Evolutionary conservation across 37 sponge, comb jelly and placozoan species (phyloP), one percentile per base, ranked within the genome.

Genomic region (Amphimedon queenslandica): DNA sequence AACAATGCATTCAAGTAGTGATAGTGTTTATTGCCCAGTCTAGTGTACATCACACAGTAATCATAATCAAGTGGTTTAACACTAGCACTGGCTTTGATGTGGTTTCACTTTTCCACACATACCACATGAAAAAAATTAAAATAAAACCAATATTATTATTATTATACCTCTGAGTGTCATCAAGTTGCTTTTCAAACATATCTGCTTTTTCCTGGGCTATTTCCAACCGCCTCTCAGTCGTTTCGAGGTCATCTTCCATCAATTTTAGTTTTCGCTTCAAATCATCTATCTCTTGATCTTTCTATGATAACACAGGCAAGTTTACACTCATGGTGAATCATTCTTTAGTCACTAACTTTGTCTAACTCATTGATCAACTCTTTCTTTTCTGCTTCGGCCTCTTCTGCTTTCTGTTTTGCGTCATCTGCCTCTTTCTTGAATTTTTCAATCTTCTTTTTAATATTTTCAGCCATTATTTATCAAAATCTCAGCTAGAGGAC

Each of bases 181-280:
- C 53, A 8, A 47, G 53, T 47, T 47, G 53, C 53, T 47, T 47
- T 47, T 47, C 53, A 18, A 13, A 8, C 8, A 47, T 47, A 13
- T 47, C 53, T 18, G 53, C 53, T 18, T 13, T 8, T 13, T 47
- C 53, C 53, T 47, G 53, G 13, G 53, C 53, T 47, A 47, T 25
- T n/a, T 11, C 61, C 23, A 60, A 5, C 40, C 41, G 51, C 11
- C 80, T 78, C 33, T 90, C 90, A 0, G 90, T 67, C 21, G 34
- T 64, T 27, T 84, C 86, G n/a, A 90, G 37, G 37, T 90, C 90
- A 35, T 67, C 55, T n/a, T 84, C 78, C 37, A 72, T 8, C 0
- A 90, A 58, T 21, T 77, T 76, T 31, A 90, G 29, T 64, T 84
- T 90, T 4, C 85, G 55, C 23, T 47, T 40, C 8, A 70, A 51